Percentiles rank a stretch among this genome's conserved stretches.
Conservation (phyloP, 2,797 vertebrate species). For the Eutrigla gurnardus region DNA sequence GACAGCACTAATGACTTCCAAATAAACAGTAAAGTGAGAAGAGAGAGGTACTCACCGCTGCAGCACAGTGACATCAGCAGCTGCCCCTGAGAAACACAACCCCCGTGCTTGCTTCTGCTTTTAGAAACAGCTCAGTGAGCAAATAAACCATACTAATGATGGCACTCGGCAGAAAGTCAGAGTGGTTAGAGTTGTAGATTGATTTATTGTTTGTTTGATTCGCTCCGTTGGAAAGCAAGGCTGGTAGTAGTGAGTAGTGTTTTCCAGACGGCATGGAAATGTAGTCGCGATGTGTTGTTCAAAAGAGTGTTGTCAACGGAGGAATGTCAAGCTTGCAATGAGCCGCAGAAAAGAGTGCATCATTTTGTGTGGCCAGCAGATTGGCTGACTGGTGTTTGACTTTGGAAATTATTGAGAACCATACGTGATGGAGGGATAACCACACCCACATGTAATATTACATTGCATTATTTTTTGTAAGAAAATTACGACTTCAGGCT, state of each 20-base stretch:
- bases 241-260: constrained; percentile 51
- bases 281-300: constrained; percentile 48
- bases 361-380: constrained; percentile 48
- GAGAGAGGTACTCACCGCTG: constrained; percentile 49
- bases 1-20: constrained; percentile 67
- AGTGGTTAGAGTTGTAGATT: constrained; percentile 51
- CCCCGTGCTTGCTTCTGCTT: constrained; percentile 50
- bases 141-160: constrained; percentile 79
- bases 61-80: constrained; percentile 64
- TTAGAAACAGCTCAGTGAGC: constrained; percentile 64
- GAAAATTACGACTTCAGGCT: constrained; percentile 9
- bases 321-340: constrained; percentile 56
- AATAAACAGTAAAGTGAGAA: constrained; percentile 67
- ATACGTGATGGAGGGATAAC: constrained; percentile 32
- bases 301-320: constrained; percentile 59
- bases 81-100: constrained; percentile 26
- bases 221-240: constrained; percentile 52
- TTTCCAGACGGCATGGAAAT: constrained; percentile 65
- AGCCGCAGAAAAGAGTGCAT: constrained; percentile 48
- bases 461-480: constrained; percentile 32
- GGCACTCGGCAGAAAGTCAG: constrained; percentile 56
- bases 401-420: constrained; percentile 41
- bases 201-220: constrained; percentile 74
- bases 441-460: constrained; percentile 4
- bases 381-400: constrained; percentile 58